Evolutionary conservation across 1,140 invertebrate species (phyloP).

Genomic region (Littorina saxatilis): DNA sequence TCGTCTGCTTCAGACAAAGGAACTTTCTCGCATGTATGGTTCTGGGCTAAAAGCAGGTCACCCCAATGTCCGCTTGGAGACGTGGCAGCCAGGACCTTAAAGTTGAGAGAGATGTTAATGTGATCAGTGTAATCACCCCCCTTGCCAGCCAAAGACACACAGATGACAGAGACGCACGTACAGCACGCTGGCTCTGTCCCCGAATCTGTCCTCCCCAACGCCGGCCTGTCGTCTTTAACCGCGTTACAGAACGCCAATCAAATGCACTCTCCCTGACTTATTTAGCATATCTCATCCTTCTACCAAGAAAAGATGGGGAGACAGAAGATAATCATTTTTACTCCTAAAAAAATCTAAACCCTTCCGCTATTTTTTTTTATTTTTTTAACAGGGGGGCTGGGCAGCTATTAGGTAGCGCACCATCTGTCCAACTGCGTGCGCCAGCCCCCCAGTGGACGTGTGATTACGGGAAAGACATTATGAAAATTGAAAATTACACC

Average conservation of each 20-base stretch:
- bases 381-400: no score
- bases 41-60: no score
- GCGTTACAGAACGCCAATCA: neutral
- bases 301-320: neutral
- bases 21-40: no score
- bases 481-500: slow-evolving; percentile 35
- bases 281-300: slow-evolving; percentile 10
- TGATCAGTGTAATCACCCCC: slow-evolving; percentile 7
- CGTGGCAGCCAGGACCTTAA: no score
- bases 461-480: slow-evolving; percentile 34
- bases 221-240: neutral
- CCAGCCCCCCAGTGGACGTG: neutral
- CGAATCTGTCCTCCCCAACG: neutral
- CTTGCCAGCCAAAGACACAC: neutral
- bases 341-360: neutral
- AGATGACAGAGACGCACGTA: neutral
- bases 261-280: neutral
- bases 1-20: no score
- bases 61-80: no score
- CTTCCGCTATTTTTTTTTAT: no score
- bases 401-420: neutral
- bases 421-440: slow-evolving; percentile 1
- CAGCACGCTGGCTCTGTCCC: neutral
- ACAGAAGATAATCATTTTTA: neutral
- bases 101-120: neutral